Evolutionary conservation across 2,888 invertebrate species (phyloP).

Genomic region (Nephrocerus scutellatus): DNA sequence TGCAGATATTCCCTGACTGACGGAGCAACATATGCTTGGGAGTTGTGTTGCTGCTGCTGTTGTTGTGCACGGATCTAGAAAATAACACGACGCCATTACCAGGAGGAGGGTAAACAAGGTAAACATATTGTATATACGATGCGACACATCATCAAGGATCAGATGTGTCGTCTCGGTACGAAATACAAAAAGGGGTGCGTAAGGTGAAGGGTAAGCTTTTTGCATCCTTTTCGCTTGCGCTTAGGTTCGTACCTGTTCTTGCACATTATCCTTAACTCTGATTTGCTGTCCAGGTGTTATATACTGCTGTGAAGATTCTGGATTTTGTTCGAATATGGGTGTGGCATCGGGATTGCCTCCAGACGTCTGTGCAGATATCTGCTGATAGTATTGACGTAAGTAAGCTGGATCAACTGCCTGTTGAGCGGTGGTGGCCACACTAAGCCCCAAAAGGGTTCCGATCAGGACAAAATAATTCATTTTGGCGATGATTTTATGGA

Average conservation of each 20-base stretch:
- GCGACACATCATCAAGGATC: too few relatives aligned
- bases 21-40: slow-evolving; percentile 44
- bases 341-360: slow-evolving; percentile 47
- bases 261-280: slow-evolving; percentile 45
- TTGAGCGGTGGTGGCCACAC: slow-evolving; percentile 28
- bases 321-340: slow-evolving; percentile 49
- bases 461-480: slow-evolving; percentile 34
- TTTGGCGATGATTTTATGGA: slow-evolving; percentile 17
- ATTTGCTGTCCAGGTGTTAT: slow-evolving; percentile 50
- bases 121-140: too few relatives aligned
- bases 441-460: slow-evolving; percentile 33
- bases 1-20: slow-evolving; percentile 44
- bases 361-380: slow-evolving; percentile 44
- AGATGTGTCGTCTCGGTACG: too few relatives aligned
- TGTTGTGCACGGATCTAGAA: slow-evolving; percentile 37
- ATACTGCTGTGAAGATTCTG: slow-evolving; percentile 48
- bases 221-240: too few relatives aligned
- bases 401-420: slow-evolving; percentile 47
- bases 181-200: background rate
- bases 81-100: background rate
- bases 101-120: too few relatives aligned
- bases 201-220: background rate
- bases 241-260: slow-evolving; percentile 35
- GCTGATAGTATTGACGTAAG: slow-evolving; percentile 45
- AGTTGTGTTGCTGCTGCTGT: slow-evolving; percentile 33